phyloP scores from a whole-genome alignment of 92 coral and sea anemone species.

The Nematostella vectensis region DNA sequence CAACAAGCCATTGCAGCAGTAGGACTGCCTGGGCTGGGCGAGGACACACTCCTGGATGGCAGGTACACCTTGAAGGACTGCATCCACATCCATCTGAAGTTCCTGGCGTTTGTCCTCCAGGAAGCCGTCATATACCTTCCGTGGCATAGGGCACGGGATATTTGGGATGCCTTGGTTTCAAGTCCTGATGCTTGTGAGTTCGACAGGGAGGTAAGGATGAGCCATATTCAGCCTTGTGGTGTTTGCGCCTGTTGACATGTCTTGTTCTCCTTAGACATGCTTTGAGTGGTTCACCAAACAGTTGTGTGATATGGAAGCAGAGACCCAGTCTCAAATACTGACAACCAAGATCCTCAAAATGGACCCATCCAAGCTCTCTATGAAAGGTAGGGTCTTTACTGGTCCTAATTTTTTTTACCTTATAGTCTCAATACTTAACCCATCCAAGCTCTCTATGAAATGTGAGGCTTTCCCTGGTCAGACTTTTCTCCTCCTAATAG shows the following conservation, averaged over 20 bases:
- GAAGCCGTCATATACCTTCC: constrained; percentile 71
- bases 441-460: constrained; percentile 63
- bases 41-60: constrained; percentile 77
- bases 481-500: no score
- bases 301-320: constrained; percentile 67
- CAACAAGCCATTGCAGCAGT: constrained; percentile 63
- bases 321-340: constrained; percentile 75
- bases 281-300: constrained; percentile 82
- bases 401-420: no score
- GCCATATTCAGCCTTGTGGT: no score
- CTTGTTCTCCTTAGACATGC: constrained; percentile 36
- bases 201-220: constrained; percentile 71
- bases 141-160: constrained; percentile 78
- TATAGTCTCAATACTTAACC: constrained; percentile 69
- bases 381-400: constrained; percentile 51
- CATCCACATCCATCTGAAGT: constrained; percentile 54
- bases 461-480: constrained; percentile 34
- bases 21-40: constrained; percentile 39
- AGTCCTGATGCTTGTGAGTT: constrained; percentile 68
- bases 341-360: constrained; percentile 62
- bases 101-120: constrained; percentile 74
- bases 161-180: constrained; percentile 73
- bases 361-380: constrained; percentile 66
- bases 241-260: no score
- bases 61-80: constrained; percentile 67